Evolutionary conservation across 2,113 vertebrate genomes (phyloP).

Genomic region (Ageneiosus marmoratus): DNA sequence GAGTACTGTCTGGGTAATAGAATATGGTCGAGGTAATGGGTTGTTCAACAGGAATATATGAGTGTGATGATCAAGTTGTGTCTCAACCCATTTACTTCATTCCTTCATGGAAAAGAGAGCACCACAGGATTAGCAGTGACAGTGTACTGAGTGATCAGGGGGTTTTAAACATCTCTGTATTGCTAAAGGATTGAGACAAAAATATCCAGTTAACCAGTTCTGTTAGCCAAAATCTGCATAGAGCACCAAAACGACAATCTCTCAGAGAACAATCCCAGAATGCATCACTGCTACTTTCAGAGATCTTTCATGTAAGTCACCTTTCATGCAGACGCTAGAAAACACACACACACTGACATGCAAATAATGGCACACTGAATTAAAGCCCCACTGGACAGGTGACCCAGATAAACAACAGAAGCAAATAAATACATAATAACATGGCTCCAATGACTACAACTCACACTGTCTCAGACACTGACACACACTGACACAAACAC

Average conservation of each 20-base stretch:
- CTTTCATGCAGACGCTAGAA: not conserved
- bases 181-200: not conserved
- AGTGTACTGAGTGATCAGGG: not conserved
- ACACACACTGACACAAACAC: not conserved
- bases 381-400: not conserved
- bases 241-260: not conserved
- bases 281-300: not conserved
- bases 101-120: not conserved
- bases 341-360: not conserved
- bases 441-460: not conserved
- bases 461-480: not conserved
- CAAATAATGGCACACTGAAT: conserved; percentile 11
- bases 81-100: not conserved
- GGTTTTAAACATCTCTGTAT: not conserved
- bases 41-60: not conserved
- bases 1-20: too few relatives aligned
- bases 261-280: not conserved
- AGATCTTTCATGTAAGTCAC: not conserved
- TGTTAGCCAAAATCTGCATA: not conserved
- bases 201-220: too few relatives aligned
- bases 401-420: conserved; percentile 36
- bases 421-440: conserved; percentile 6
- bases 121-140: not conserved
- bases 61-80: not conserved
- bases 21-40: not conserved